Conservation (phyloP, 1,140 invertebrate species). For the Atopsyche davidsoni region DNA sequence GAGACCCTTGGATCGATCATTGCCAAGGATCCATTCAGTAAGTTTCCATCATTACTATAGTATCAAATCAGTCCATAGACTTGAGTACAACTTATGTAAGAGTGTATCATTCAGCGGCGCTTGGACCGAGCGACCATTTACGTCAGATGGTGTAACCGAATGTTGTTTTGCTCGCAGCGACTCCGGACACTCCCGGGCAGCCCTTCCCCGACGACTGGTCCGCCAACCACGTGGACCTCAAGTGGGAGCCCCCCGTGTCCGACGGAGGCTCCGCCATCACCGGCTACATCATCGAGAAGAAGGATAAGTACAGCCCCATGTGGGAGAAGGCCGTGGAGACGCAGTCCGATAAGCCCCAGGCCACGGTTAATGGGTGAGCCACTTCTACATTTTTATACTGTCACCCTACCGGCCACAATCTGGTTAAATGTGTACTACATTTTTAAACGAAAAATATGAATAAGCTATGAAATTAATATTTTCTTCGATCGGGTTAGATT, state of each 20-base stretch:
- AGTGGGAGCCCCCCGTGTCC: conserved; percentile 72
- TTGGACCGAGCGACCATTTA: too few relatives aligned
- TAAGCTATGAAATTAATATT: not conserved
- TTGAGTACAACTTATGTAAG: too few relatives aligned
- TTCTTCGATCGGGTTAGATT: too few relatives aligned
- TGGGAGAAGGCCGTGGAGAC: conserved; percentile 88
- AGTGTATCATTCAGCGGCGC: too few relatives aligned
- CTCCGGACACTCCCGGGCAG: conserved; percentile 74
- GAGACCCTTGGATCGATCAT: conserved; percentile 86
- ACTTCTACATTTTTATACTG: not conserved
- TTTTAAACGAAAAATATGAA: not conserved
- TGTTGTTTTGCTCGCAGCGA: conserved; percentile 32
- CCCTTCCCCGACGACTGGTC: conserved; percentile 90
- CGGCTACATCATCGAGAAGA: conserved; percentile 94
- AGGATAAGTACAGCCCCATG: conserved; percentile 90
- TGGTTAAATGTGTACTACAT: not conserved
- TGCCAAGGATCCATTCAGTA: conserved; percentile 96
- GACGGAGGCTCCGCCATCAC: conserved; percentile 90
- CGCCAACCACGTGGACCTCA: conserved; percentile 81
- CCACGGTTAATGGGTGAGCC: conserved; percentile 64
- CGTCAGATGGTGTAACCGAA: too few relatives aligned
- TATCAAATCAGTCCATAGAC: not conserved
- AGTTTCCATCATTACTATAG: too few relatives aligned
- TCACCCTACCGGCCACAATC: not conserved
- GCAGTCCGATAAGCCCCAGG: conserved; percentile 62